Evolutionary conservation across 2,113 vertebrate genomes (phyloP).

Genomic region (Neotragus moschatus): DNA sequence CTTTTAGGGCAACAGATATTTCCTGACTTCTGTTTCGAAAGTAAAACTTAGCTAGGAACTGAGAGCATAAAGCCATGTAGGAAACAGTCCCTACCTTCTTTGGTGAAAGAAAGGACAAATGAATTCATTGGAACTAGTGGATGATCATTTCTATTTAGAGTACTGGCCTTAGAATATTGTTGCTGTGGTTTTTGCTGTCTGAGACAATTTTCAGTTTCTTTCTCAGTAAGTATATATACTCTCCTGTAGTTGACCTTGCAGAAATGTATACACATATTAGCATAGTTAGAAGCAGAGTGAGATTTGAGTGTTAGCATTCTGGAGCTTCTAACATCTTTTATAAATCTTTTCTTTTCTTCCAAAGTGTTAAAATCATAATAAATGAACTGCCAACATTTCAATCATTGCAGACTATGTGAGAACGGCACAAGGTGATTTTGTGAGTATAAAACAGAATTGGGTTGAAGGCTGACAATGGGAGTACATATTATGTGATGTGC

Average conservation of each 20-base stretch:
- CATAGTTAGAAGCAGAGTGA: neutral
- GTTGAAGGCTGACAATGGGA: neutral
- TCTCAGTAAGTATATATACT: neutral
- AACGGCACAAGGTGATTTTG: slow-evolving; percentile 23
- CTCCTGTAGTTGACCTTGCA: neutral
- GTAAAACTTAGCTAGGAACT: neutral
- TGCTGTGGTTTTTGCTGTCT: neutral
- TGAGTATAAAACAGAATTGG: neutral
- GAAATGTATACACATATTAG: neutral
- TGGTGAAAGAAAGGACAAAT: neutral
- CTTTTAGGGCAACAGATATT: neutral
- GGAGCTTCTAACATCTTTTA: slow-evolving; percentile 1
- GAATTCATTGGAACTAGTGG: neutral
- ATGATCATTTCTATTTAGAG: neutral
- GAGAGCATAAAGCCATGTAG: neutral
- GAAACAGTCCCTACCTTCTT: neutral
- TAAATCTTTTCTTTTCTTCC: slow-evolving; percentile 31
- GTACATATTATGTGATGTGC: neutral
- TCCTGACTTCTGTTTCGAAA: neutral
- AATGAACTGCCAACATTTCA: slow-evolving; percentile 48
- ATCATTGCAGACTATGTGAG: slow-evolving; percentile 25
- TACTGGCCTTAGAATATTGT: neutral
- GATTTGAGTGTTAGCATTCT: neutral
- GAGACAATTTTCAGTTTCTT: neutral
- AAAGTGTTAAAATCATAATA: slow-evolving; percentile 47